These are phyloP conservation scores for Malaclemys terrapin DNA, from an alignment of 2,113 vertebrate species.

Conservation along the genomic window DNA sequence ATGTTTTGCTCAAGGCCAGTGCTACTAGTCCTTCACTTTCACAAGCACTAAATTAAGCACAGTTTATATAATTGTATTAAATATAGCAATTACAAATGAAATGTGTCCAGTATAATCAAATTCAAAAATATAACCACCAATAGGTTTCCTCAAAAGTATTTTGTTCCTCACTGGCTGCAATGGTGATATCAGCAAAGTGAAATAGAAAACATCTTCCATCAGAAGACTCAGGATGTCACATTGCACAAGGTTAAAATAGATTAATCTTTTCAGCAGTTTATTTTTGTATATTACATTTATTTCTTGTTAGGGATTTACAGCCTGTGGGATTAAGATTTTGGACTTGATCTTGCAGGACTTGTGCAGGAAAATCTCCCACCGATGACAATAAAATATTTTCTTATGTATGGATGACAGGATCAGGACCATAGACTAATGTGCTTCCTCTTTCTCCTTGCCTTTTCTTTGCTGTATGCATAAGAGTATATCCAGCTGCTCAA, in stretches of 20 bases:
- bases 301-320: neutral
- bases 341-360: neutral
- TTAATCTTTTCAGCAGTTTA: neutral
- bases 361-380: neutral
- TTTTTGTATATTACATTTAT: neutral
- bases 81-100: neutral
- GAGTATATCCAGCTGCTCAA: neutral
- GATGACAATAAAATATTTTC: neutral
- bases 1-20: neutral
- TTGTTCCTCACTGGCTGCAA: neutral
- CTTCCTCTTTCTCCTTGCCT: neutral
- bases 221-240: neutral
- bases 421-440: neutral
- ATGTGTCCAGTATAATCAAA: neutral
- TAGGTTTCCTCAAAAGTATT: neutral
- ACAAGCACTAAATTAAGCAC: neutral
- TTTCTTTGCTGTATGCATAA: neutral
- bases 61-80: neutral
- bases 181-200: neutral
- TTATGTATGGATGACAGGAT: neutral
- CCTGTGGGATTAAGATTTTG: neutral
- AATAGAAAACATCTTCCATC: neutral
- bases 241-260: neutral
- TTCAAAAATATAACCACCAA: neutral
- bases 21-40: neutral